Conservation (phyloP, 2,888 invertebrate species). For the Watsonalla binaria region DNA sequence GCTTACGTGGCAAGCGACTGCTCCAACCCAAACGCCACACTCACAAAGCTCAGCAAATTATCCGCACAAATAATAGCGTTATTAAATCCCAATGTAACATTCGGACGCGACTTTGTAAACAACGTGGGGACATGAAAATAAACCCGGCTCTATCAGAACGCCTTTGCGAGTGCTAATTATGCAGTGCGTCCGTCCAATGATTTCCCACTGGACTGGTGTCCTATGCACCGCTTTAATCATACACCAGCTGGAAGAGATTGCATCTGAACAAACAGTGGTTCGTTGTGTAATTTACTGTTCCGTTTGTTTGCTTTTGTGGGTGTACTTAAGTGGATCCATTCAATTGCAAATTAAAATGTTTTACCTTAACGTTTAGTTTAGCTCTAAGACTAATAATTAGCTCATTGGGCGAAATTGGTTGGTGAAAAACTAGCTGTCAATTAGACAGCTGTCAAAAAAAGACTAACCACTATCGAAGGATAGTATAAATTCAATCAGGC, state of each 20-base stretch:
- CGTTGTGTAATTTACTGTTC: constrained; percentile 65
- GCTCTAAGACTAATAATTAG: too few species aligned
- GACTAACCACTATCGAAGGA: too few species aligned
- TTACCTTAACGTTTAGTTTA: too few species aligned
- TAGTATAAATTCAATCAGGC: too few species aligned
- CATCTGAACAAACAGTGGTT: constrained; percentile 70
- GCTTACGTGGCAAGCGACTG: too few species aligned
- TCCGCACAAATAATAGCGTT: not conserved
- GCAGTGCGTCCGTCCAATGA: constrained; percentile 69
- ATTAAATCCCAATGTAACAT: not conserved
- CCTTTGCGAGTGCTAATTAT: constrained; percentile 72
- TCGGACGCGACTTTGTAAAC: not conserved
- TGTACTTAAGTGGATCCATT: constrained; percentile 36
- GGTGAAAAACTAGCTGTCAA: too few species aligned
- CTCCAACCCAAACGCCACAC: too few species aligned
- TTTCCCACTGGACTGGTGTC: constrained; percentile 69
- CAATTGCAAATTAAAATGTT: not conserved
- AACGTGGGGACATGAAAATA: constrained; percentile 29
- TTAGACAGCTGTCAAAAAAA: too few species aligned
- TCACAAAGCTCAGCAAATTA: too few species aligned
- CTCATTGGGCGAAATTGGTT: too few species aligned
- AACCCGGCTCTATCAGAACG: constrained; percentile 30
- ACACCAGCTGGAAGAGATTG: constrained; percentile 69
- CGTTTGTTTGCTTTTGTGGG: constrained; percentile 56
- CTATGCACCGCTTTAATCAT: constrained; percentile 75